Percentiles rank a stretch among this genome's conserved stretches.
Evolutionary conservation across 2,797 vertebrate genomes (phyloP).

Genomic region (Melanotaenia pygmaea): DNA sequence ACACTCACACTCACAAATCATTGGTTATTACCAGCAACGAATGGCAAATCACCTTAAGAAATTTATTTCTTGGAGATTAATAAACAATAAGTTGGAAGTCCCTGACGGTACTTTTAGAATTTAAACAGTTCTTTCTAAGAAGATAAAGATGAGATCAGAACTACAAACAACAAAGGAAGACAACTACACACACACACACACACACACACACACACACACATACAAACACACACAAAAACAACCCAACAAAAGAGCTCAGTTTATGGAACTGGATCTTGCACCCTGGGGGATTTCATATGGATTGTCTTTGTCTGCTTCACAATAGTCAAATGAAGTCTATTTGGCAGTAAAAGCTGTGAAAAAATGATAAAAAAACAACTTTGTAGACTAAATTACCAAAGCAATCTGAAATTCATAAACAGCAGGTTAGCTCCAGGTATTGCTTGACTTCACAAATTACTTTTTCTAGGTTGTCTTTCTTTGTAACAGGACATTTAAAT

Average conservation of each 20-base stretch:
- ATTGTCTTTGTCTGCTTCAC: constrained; percentile 44
- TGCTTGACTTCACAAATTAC: constrained; percentile 47
- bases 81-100: neutral
- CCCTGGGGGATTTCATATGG: constrained; percentile 6
- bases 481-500: constrained; percentile 8
- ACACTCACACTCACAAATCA: neutral
- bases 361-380: constrained; percentile 48
- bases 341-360: constrained; percentile 41
- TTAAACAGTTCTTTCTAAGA: neutral
- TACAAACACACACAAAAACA: neutral
- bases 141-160: constrained; percentile 25
- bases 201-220: neutral
- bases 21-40: neutral
- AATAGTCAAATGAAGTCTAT: constrained; percentile 47
- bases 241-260: constrained; percentile 20
- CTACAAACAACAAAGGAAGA: constrained; percentile 16
- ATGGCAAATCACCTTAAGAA: neutral
- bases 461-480: constrained; percentile 24
- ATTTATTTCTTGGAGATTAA: neutral
- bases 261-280: constrained; percentile 14
- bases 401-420: constrained; percentile 60
- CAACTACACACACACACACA: neutral
- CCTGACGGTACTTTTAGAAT: constrained; percentile 1
- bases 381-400: constrained; percentile 57
- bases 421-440: constrained; percentile 38